Evolutionary conservation across 2,888 invertebrate genomes (phyloP).

Genomic region (Ramazzottius varieornatus): DNA sequence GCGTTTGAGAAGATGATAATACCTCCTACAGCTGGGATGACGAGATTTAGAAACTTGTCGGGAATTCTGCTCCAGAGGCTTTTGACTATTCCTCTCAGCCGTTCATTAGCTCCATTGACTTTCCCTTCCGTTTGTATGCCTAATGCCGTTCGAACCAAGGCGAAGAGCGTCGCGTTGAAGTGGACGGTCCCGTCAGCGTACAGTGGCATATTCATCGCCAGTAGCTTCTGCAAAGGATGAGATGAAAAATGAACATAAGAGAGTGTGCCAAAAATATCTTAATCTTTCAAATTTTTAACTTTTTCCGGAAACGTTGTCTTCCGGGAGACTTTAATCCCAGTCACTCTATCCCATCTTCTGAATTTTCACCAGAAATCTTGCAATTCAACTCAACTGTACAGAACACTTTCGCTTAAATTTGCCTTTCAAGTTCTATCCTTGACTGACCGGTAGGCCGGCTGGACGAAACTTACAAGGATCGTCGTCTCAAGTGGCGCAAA

Average conservation of each 20-base stretch:
- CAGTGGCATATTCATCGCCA: slow-evolving; percentile 98
- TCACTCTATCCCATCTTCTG: too few relatives aligned
- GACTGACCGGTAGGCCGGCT: too few relatives aligned
- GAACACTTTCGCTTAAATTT: too few relatives aligned
- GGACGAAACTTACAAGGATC: too few relatives aligned
- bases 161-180: slow-evolving; percentile 93
- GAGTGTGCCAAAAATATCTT: neutral
- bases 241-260: slow-evolving; percentile 2
- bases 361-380: neutral
- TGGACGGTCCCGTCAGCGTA: slow-evolving; percentile 95
- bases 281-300: slow-evolving; percentile 11
- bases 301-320: too few relatives aligned
- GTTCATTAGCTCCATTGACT: slow-evolving; percentile 78
- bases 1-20: neutral
- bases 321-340: too few relatives aligned
- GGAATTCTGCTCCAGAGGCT: slow-evolving; percentile 95
- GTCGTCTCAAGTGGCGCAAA: too few relatives aligned
- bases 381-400: neutral
- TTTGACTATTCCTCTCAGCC: slow-evolving; percentile 70
- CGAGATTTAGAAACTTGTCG: slow-evolving; percentile 77
- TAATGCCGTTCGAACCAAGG: slow-evolving; percentile 80
- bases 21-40: slow-evolving; percentile 85
- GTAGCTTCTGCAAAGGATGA: slow-evolving; percentile 38
- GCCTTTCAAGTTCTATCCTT: too few relatives aligned
- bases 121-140: slow-evolving; percentile 79